Evolutionary conservation across 2,888 invertebrate species (phyloP).

Genomic region (Agapostemon virescens): DNA sequence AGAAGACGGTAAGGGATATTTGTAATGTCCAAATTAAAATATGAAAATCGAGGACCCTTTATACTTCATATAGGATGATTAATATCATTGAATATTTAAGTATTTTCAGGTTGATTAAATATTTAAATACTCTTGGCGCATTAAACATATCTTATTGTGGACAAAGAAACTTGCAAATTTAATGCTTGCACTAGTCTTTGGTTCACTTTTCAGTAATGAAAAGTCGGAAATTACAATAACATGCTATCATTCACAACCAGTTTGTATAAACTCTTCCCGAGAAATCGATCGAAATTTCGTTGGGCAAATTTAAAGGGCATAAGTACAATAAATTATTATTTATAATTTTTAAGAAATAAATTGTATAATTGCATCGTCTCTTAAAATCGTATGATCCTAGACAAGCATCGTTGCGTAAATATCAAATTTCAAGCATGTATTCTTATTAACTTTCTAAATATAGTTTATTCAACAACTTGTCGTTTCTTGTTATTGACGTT

Average conservation of each 20-base stretch:
- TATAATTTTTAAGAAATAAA: background rate
- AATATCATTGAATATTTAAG: background rate
- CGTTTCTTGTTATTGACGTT: background rate
- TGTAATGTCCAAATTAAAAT: constrained; percentile 20
- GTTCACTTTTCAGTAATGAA: background rate
- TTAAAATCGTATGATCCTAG: constrained; percentile 9
- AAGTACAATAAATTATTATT: background rate
- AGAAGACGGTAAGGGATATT: background rate
- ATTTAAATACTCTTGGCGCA: background rate
- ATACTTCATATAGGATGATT: too few species aligned
- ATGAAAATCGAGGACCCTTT: background rate
- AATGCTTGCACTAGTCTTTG: background rate
- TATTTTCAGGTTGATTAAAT: background rate
- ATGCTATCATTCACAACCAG: background rate
- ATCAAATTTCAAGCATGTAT: constrained; percentile 7
- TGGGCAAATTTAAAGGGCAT: background rate
- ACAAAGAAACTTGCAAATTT: background rate
- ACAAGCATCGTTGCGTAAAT: background rate
- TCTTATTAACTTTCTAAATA: constrained; percentile 3
- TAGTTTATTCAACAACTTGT: background rate
- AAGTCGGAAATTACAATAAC: background rate
- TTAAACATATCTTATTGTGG: background rate
- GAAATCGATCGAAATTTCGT: background rate
- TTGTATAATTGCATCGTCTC: constrained; percentile 12
- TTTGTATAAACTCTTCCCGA: background rate